Evolutionary conservation across 1,140 invertebrate species (phyloP).

Genomic region (Ooceraea biroi): DNA sequence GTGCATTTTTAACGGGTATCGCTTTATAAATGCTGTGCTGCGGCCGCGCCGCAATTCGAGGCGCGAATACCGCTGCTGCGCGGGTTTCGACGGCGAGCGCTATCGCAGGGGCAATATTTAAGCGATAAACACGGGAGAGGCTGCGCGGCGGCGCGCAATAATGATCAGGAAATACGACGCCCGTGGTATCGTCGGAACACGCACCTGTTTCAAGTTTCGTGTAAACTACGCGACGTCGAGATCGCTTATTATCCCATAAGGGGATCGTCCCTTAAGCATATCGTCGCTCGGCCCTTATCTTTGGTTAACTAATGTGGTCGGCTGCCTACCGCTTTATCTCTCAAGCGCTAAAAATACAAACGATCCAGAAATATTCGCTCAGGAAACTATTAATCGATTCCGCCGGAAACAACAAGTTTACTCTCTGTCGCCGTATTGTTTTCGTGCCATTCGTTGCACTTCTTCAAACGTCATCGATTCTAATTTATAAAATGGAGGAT

Average conservation of each 20-base stretch:
- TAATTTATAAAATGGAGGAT: too few species aligned
- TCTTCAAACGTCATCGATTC: too few species aligned
- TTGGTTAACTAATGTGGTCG: not conserved
- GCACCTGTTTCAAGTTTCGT: constrained; percentile 30
- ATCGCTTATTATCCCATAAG: constrained; percentile 51
- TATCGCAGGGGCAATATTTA: constrained; percentile 70
- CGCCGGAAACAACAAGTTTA: too few species aligned
- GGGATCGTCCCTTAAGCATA: constrained; percentile 39
- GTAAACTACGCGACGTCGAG: constrained; percentile 11
- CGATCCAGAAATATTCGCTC: not conserved
- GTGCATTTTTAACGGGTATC: constrained; percentile 67
- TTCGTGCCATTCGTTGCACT: too few species aligned
- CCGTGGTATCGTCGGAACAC: constrained; percentile 39
- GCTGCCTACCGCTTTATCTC: not conserved
- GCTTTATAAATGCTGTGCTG: constrained; percentile 40
- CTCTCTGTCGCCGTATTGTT: too few species aligned
- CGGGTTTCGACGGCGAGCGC: constrained; percentile 36
- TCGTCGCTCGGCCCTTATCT: constrained; percentile 25
- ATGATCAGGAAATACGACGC: constrained; percentile 69
- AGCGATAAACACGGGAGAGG: constrained; percentile 63
- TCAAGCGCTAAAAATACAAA: not conserved
- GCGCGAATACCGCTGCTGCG: constrained; percentile 33
- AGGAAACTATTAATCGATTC: too few species aligned
- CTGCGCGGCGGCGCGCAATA: constrained; percentile 58
- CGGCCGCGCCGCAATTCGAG: constrained; percentile 15